Conservation (phyloP, 2,888 invertebrate species). For the Lutraria lutraria region DNA sequence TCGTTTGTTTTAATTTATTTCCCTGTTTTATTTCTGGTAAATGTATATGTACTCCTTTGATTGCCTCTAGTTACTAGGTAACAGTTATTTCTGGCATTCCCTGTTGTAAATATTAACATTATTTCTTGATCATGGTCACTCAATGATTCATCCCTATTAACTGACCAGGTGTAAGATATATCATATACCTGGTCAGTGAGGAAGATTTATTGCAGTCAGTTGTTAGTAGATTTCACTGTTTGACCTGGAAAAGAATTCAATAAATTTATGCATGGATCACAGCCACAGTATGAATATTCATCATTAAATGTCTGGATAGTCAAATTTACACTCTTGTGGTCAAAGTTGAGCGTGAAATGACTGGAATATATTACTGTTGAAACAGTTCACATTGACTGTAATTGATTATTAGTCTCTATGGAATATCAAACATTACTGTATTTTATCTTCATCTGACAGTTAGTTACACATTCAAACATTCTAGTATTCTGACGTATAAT, state of each 20-base stretch:
- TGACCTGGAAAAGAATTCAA: neutral
- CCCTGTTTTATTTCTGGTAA: neutral
- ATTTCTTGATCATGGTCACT: neutral
- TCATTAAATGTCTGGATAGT: neutral
- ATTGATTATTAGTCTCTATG: neutral
- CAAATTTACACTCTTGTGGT: neutral
- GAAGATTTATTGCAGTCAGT: neutral
- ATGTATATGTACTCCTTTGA: neutral
- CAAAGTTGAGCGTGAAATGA: slow-evolving; percentile 6
- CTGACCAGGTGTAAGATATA: neutral
- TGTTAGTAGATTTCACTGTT: neutral
- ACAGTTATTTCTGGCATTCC: slow-evolving; percentile 8
- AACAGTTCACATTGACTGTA: neutral
- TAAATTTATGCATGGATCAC: neutral
- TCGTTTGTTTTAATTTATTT: neutral
- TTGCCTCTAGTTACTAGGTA: neutral
- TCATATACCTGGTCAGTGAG: neutral
- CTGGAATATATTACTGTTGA: slow-evolving; percentile 8
- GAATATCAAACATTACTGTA: neutral
- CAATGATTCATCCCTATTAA: slow-evolving; percentile 3
- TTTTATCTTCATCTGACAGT: neutral
- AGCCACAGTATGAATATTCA: neutral
- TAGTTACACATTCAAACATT: neutral
- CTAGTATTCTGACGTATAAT: neutral
- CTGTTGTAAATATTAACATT: slow-evolving; percentile 12